Percentiles rank a stretch among this genome's conserved stretches.
Conservation (phyloP, 2,888 invertebrate species). For the Teinopalpus imperialis region DNA sequence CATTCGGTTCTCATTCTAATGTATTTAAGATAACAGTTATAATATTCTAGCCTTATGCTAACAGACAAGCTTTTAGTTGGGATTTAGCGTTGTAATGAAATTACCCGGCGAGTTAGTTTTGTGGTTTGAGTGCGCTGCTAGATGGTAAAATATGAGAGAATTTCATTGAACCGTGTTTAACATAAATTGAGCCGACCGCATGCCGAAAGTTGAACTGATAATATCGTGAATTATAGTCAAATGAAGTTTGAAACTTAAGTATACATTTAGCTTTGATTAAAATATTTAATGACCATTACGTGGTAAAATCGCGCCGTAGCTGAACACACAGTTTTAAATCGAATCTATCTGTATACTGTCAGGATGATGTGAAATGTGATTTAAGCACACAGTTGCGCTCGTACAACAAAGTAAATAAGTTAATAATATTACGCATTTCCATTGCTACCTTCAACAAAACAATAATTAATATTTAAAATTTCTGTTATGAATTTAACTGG, state of each 20-base stretch:
- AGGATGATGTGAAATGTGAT: no score
- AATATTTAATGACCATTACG: neutral
- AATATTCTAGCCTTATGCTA: conserved; percentile 15
- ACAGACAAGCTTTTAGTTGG: conserved; percentile 33
- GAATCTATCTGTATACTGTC: no score
- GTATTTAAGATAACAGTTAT: conserved; percentile 27
- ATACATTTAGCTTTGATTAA: conserved; percentile 6
- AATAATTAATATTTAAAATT: no score
- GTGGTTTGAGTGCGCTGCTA: conserved; percentile 24
- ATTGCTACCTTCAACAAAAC: no score
- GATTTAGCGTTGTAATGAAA: conserved; percentile 37
- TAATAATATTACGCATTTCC: no score
- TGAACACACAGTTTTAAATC: no score
- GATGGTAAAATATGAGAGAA: conserved; percentile 19
- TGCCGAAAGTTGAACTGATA: conserved; percentile 17
- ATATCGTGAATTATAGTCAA: conserved; percentile 15
- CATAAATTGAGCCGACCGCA: conserved; percentile 18
- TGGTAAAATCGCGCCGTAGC: no score
- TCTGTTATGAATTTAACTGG: no score
- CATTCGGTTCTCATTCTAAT: conserved; percentile 28
- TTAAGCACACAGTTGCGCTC: no score
- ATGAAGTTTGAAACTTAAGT: neutral
- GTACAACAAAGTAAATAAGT: no score
- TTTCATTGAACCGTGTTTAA: conserved; percentile 19
- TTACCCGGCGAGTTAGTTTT: conserved; percentile 35